These are phyloP conservation scores for Climacteris rufus DNA, from an alignment of 2,113 vertebrate genomes.

Conservation along the genomic window DNA sequence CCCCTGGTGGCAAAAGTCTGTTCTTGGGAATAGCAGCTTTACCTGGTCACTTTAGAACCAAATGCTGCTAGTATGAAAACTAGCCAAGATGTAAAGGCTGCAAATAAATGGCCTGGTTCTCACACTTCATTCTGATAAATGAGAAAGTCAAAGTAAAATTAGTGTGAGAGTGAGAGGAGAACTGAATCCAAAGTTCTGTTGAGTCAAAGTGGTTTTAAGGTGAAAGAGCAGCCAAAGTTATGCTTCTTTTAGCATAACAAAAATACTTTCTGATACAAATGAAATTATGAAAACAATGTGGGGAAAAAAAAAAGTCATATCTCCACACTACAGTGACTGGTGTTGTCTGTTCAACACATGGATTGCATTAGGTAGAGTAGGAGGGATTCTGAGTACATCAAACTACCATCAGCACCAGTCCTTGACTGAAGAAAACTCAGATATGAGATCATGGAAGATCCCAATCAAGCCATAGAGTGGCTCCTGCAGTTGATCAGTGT, in stretches of 20 bases:
- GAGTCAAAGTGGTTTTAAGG: background rate
- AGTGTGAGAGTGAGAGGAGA: background rate
- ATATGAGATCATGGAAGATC: slow-evolving; percentile 88
- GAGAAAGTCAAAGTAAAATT: background rate
- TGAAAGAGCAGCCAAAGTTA: background rate
- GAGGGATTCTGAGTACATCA: background rate
- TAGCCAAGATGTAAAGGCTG: background rate
- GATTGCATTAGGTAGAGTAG: background rate
- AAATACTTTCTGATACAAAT: background rate
- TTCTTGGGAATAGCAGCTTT: background rate
- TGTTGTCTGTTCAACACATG: background rate
- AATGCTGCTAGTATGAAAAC: background rate
- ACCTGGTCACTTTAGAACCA: background rate
- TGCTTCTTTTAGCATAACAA: background rate
- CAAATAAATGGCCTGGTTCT: background rate
- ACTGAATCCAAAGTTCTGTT: background rate
- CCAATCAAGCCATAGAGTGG: slow-evolving; percentile 91
- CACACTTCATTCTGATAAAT: background rate
- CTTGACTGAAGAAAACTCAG: slow-evolving; percentile 80
- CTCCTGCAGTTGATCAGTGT: slow-evolving; percentile 89
- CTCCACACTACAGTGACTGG: background rate
- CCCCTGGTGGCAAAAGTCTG: background rate
- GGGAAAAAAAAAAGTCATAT: background rate
- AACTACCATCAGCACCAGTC: background rate
- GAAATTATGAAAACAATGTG: background rate